Percentiles rank a stretch among this genome's conserved stretches.
These are phyloP conservation scores for Nomada fucata DNA, from an alignment of 2,888 invertebrate species.

Conservation along the genomic window DNA sequence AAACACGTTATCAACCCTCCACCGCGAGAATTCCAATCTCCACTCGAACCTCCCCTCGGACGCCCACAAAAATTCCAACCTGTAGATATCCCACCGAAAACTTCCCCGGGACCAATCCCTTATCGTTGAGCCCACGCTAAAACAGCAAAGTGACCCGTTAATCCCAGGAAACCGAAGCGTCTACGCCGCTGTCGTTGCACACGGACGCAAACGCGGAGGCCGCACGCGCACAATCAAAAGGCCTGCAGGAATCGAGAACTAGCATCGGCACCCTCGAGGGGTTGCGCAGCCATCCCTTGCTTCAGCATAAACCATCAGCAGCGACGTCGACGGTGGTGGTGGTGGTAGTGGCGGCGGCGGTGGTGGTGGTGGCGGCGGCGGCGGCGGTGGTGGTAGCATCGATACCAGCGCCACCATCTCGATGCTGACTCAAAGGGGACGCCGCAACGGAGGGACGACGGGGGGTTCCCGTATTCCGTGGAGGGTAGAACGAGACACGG, in stretches of 20 bases:
- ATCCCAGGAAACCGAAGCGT: background rate
- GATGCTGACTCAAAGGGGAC: constrained; percentile 71
- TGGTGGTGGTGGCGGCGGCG: constrained; percentile 33
- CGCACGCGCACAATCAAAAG: constrained; percentile 50
- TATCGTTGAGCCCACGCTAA: too few relatives aligned
- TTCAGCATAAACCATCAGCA: constrained; percentile 59
- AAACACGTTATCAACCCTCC: too few relatives aligned
- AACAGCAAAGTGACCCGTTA: constrained; percentile 2
- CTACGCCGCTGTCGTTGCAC: constrained; percentile 61
- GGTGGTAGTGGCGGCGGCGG: constrained; percentile 28
- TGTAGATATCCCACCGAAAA: too few relatives aligned
- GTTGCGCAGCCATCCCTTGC: constrained; percentile 69
- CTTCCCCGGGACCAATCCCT: too few relatives aligned
- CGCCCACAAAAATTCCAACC: too few relatives aligned
- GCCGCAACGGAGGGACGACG: constrained; percentile 74
- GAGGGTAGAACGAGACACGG: constrained; percentile 33
- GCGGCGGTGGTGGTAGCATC: constrained; percentile 19
- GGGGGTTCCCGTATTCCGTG: constrained; percentile 54
- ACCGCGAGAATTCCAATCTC: too few relatives aligned
- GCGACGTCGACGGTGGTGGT: constrained; percentile 32
- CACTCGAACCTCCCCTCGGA: too few relatives aligned
- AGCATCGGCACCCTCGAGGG: constrained; percentile 71
- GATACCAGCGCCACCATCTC: constrained; percentile 62
- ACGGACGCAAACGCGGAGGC: constrained; percentile 21
- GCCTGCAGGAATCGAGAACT: constrained; percentile 72